phyloP scores from a whole-genome alignment of 2,113 vertebrate species.

The Mugil cephalus region DNA sequence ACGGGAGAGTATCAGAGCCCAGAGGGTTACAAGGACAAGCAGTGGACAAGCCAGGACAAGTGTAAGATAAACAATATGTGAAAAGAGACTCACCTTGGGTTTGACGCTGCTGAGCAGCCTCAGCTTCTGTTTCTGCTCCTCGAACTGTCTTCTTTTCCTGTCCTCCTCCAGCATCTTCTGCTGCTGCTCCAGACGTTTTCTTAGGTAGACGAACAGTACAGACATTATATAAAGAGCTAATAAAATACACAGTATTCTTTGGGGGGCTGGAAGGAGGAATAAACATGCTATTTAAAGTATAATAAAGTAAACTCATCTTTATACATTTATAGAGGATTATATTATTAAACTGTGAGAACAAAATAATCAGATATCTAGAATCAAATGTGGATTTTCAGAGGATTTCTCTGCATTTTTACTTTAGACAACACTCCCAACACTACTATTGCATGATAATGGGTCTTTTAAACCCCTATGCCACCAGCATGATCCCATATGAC shows the following conservation, averaged over 20 bases:
- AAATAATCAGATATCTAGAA: too few species aligned
- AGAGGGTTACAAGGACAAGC: background rate
- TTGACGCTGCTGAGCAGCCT: slow-evolving; percentile 97
- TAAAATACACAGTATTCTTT: background rate
- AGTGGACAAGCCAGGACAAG: slow-evolving; percentile 4
- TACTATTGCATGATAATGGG: too few species aligned
- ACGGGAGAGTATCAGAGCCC: background rate
- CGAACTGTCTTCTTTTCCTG: slow-evolving; percentile 96
- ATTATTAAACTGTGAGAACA: too few species aligned
- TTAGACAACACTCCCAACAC: too few species aligned
- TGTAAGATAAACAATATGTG: background rate
- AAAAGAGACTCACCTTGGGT: slow-evolving; percentile 88
- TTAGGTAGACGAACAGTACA: slow-evolving; percentile 37
- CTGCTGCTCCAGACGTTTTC: slow-evolving; percentile 95
- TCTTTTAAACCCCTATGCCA: too few species aligned
- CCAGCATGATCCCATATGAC: too few species aligned
- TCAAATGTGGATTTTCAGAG: too few species aligned
- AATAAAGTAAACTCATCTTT: too few species aligned
- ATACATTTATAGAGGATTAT: too few species aligned
- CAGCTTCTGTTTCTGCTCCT: slow-evolving; percentile 98
- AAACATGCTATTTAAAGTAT: background rate
- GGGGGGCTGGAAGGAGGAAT: background rate
- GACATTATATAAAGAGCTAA: background rate
- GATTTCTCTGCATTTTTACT: too few species aligned
- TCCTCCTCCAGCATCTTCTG: slow-evolving; percentile 97